These are phyloP conservation scores for Athene cunicularia DNA, from an alignment of 2,113 vertebrate genomes.

Conservation along the genomic window DNA sequence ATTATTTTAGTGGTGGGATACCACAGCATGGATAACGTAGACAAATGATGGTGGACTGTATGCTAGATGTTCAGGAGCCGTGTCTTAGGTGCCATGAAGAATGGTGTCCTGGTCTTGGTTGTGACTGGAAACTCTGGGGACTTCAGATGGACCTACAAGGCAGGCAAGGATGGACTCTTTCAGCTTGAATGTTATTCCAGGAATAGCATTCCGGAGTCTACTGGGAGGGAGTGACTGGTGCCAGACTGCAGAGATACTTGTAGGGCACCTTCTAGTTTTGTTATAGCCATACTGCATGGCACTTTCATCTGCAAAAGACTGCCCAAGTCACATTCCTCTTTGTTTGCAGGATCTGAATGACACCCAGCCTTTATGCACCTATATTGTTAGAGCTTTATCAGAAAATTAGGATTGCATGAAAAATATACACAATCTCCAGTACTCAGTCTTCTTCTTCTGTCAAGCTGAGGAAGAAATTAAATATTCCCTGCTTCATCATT, in stretches of 20 bases:
- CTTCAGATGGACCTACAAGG: not conserved
- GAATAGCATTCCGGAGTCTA: not conserved
- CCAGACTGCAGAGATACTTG: not conserved
- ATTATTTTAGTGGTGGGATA: not conserved
- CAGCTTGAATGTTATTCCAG: not conserved
- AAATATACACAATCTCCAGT: not conserved
- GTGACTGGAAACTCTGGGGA: not conserved
- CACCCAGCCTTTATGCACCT: not conserved
- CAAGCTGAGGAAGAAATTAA: not conserved
- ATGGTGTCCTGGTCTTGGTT: not conserved
- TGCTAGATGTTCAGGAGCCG: not conserved
- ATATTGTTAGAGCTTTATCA: not conserved
- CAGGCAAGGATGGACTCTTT: not conserved
- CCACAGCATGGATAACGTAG: not conserved
- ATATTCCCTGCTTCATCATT: not conserved
- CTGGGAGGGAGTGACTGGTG: not conserved
- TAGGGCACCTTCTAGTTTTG: not conserved
- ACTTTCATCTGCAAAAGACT: not conserved
- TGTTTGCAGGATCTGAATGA: not conserved
- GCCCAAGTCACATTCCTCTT: not conserved
- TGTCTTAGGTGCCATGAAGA: not conserved
- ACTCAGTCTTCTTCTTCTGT: not conserved
- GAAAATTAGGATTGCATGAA: not conserved
- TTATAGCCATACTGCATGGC: not conserved
- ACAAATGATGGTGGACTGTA: not conserved